Evolutionary conservation across 2,113 vertebrate species (phyloP).

Genomic region (Archocentrus centrarchus): DNA sequence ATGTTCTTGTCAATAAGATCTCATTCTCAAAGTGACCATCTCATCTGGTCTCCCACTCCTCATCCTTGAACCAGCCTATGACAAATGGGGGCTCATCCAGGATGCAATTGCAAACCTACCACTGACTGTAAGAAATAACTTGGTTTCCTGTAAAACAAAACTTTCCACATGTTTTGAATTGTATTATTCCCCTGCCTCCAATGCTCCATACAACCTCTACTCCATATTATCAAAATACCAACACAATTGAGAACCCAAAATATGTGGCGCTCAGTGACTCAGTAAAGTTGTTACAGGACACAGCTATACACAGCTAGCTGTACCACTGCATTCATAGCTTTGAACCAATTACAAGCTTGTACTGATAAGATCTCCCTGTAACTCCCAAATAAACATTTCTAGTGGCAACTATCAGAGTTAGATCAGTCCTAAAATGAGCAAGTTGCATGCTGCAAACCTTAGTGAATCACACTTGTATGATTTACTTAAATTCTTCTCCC

Average conservation of each 20-base stretch:
- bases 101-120: neutral
- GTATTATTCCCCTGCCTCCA: neutral
- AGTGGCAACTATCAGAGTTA: neutral
- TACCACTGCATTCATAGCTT: neutral
- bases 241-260: neutral
- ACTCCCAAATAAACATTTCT: neutral
- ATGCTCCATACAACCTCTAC: neutral
- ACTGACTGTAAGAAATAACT: neutral
- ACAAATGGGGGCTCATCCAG: neutral
- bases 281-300: neutral
- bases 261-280: fast-evolving
- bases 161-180: neutral
- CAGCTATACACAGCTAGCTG: neutral
- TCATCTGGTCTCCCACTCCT: neutral
- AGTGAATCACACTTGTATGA: too few relatives aligned
- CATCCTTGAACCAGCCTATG: neutral
- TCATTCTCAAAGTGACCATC: neutral
- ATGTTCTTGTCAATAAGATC: neutral
- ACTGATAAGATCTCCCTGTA: neutral
- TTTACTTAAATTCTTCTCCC: neutral
- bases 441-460: too few relatives aligned
- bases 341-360: neutral
- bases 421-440: neutral
- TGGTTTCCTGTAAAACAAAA: neutral
- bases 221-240: neutral